Conservation (phyloP, 30 jellyfish, hydroid and myxozoan species). For the Morbakka virulenta region DNA sequence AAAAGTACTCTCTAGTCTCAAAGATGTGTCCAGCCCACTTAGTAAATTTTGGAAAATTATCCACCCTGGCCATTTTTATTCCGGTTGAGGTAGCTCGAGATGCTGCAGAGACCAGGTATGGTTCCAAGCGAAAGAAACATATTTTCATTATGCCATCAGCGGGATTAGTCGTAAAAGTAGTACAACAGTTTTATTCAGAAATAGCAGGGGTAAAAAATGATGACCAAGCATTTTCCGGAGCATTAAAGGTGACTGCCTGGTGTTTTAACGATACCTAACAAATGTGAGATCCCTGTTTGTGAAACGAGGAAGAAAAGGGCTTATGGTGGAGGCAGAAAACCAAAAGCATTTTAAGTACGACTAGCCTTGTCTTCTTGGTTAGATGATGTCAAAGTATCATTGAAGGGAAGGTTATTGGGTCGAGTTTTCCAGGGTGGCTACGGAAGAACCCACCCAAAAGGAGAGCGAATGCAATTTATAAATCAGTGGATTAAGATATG, state of each 20-base stretch:
- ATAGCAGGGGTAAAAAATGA: conserved; percentile 38
- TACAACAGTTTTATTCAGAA: conserved; percentile 60
- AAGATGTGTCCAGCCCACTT: too few relatives aligned
- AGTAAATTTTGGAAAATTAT: too few relatives aligned
- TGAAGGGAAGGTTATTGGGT: conserved; percentile 60
- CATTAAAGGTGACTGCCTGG: conserved; percentile 60
- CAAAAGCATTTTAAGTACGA: conserved; percentile 38
- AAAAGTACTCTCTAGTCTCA: too few relatives aligned
- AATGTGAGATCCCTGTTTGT: conserved; percentile 12
- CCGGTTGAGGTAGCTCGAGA: neutral
- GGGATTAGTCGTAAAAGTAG: conserved; percentile 70
- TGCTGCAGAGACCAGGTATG: conserved; percentile 13
- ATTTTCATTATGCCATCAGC: conserved; percentile 5
- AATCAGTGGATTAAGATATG: conserved; percentile 47
- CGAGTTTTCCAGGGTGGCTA: conserved; percentile 51
- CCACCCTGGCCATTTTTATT: too few relatives aligned
- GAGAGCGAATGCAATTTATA: conserved; percentile 3
- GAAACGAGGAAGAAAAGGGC: conserved; percentile 20
- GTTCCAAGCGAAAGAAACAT: conserved; percentile 33
- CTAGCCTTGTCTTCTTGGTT: conserved; percentile 35
- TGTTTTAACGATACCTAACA: conserved; percentile 3
- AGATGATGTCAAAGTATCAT: conserved; percentile 36
- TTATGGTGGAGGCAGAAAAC: conserved; percentile 25
- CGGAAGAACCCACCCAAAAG: conserved; percentile 25
- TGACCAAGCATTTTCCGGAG: conserved; percentile 50